phyloP scores from a whole-genome alignment of 2,113 vertebrate species.

The Neolamprologus cancellatus region DNA sequence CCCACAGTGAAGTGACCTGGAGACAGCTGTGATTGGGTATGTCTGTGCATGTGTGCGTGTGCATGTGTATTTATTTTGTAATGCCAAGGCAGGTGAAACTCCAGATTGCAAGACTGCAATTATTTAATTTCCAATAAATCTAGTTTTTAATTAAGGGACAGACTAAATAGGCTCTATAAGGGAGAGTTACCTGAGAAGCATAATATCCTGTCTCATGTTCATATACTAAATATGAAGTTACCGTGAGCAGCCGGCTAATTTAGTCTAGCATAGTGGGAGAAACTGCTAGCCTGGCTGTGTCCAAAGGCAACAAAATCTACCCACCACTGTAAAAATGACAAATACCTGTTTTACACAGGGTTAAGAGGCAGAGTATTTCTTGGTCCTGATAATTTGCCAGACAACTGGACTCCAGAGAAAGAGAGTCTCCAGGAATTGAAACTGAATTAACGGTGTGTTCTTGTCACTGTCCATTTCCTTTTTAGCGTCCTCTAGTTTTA shows the following conservation, averaged over 20 bases:
- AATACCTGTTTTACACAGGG: not conserved
- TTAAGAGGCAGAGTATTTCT: not conserved
- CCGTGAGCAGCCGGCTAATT: not conserved
- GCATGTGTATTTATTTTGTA: not conserved
- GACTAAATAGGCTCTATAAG: not conserved
- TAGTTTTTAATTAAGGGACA: not conserved
- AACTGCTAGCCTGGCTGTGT: not conserved
- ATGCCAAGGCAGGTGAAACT: constrained; percentile 39
- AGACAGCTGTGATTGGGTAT: not conserved
- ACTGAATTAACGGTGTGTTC: not conserved
- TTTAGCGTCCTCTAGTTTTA: not conserved
- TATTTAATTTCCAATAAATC: not conserved
- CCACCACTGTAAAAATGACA: not conserved
- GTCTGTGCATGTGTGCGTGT: not conserved
- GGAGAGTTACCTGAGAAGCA: not conserved
- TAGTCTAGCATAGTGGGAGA: not conserved
- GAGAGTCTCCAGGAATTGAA: not conserved
- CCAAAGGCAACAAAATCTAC: not conserved
- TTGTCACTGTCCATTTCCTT: not conserved
- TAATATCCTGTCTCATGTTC: not conserved
- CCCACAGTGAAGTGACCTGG: constrained; percentile 44
- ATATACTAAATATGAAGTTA: not conserved
- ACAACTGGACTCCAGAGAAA: not conserved
- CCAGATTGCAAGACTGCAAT: not conserved
- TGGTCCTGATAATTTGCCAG: not conserved